Evolutionary conservation across 2,888 invertebrate species (phyloP).

Genomic region (Cataglyphis albicans): DNA sequence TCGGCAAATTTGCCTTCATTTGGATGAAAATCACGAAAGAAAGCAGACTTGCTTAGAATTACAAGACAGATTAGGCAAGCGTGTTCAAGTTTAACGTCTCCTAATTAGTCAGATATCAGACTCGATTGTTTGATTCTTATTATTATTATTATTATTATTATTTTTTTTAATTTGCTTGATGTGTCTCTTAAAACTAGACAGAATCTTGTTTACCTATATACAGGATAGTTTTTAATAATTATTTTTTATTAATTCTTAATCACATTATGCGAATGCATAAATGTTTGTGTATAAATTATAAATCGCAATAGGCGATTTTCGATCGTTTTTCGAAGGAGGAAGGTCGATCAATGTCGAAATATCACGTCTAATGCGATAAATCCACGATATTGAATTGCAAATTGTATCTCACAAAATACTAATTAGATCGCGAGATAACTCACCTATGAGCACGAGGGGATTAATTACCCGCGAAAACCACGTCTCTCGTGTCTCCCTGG

Average conservation of each 20-base stretch:
- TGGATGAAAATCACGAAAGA: conserved; percentile 35
- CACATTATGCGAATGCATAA: not conserved
- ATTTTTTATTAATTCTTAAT: not conserved
- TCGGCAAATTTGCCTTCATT: conserved; percentile 72
- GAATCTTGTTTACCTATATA: not conserved
- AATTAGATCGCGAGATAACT: conserved; percentile 1
- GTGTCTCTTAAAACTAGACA: not conserved
- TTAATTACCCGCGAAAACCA: conserved; percentile 34
- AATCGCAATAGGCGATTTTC: not conserved
- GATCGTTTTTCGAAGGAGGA: not conserved
- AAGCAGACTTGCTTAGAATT: conserved; percentile 8
- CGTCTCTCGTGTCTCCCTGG: conserved; percentile 26
- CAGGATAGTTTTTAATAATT: not conserved
- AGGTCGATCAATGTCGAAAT: not conserved
- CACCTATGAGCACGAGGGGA: not conserved
- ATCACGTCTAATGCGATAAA: not conserved
- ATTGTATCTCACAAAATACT: not conserved
- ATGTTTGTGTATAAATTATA: not conserved
- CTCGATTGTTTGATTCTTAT: not conserved
- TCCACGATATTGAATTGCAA: not conserved
- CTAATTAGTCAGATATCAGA: not conserved
- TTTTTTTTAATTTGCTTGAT: not conserved
- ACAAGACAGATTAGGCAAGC: not conserved
- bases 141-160: not conserved
- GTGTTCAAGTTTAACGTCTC: not conserved